Evolutionary conservation across 2,113 vertebrate genomes (phyloP), one percentile per base, ranked within the genome.

Genomic region (Cololabis saira): DNA sequence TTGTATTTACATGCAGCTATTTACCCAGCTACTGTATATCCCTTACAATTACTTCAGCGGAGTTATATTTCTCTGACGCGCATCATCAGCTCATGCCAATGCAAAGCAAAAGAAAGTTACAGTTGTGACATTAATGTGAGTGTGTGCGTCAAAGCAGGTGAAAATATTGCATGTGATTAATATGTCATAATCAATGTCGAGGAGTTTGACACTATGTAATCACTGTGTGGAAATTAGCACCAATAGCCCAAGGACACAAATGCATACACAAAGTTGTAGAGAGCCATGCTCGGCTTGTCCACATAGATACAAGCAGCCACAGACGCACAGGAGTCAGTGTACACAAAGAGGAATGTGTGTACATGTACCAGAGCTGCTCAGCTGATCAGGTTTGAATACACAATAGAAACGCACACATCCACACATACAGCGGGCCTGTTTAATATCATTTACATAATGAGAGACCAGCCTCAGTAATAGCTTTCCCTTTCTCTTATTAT

Each of bases 401-500:
- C 72, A 82, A 69, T 51, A 67, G 51, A 63, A 78, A 53, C 79
- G 64, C 77, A 80, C 72, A 78, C 75, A 71, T 48, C 64, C 30
- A 58, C 75, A 74, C 77, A 81, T 86, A 80, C 86, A 95, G 94
- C 94, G 87, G 89, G 95, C 95, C 96, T 97, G 95, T 97, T 97
- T 98, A 98, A 99, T 97, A 98, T 97, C 94, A 99, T 99, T 99
- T 99, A 96, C 97, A 99, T 99, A 99, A 98, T 98, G 96, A 98
- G 96, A 97, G 95, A 95, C 94, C 94, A 94, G 94, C 94, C 94
- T 93, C 95, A 95, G 96, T 98, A 98, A 98, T 98, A 98, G 97
- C 96, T 98, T 98, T 96, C 84, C 93, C 95, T 93, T 94, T 93
- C 91, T 97, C 96, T 98, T 98, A 97, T 98, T 98, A 98, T 98